Base-by-base conservation (phyloP, 2,888 invertebrate genomes). In the Lissocephala sabroskyi region DNA sequence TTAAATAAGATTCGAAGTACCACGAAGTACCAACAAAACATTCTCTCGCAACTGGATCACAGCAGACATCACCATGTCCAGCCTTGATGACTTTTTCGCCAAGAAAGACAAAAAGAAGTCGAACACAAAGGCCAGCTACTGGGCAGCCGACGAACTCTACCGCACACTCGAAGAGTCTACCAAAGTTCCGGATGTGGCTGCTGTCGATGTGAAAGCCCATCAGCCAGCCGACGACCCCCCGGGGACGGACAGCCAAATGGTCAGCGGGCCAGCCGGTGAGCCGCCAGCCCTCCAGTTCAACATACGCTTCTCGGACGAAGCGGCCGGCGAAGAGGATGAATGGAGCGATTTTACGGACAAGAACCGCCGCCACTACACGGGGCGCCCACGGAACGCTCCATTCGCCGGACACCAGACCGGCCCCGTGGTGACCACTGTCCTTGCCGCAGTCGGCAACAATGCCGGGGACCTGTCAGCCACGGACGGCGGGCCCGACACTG, bases 21-120 rank as follows among this genome's bases (percentile, higher is more conserved):
- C n/a, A n/a, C n/a, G n/a, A n/a, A n/a, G n/a, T n/a, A n/a, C n/a
- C n/a, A n/a, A n/a, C n/a, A n/a, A n/a, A 29, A n/a, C 11, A 29
- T 29, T n/a, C 11, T 29, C 29, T n/a, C n/a, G n/a, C n/a, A n/a
- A n/a, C n/a, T n/a, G n/a, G n/a, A n/a, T n/a, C n/a, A n/a, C n/a
- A n/a, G n/a, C n/a, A n/a, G n/a, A n/a, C n/a, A n/a, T n/a, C 23
- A 23, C 3, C 23, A 71, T 71, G 70, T 58, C 62, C 40, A 52
- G 39, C 45, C 55, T 71, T 32, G 70, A 74, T 19, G 74, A 74
- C 56, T 71, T 74, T 44, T 71, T 74, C 54, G 74, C 74, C n/a
- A 74, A 67, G 42, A 71, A 67, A 52, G 71, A 71, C 42, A 56
- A 52, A 3, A 64, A 56, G 11, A 65, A 61, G 49, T 56, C 60